phyloP scores from a whole-genome alignment of 2,888 invertebrate species.

The Tetropium fuscum region DNA sequence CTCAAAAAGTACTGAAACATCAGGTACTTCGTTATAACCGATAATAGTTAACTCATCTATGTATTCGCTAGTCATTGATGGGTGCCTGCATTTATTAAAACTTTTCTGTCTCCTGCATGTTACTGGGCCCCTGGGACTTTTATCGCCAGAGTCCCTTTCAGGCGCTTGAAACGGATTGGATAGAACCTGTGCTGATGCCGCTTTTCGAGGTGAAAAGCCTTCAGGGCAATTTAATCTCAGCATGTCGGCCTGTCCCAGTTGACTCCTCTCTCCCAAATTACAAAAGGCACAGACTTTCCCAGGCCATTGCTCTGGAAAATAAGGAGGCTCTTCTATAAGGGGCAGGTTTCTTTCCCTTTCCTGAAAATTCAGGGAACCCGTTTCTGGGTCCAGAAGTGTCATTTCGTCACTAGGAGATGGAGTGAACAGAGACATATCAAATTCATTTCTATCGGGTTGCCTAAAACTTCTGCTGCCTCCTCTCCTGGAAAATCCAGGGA shows the following conservation, averaged over 20 bases:
- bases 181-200: conserved; percentile 63
- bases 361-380: conserved; percentile 62
- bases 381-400: conserved; percentile 67
- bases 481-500: conserved; percentile 54
- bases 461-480: conserved; percentile 66
- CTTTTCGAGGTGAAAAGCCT: conserved; percentile 73
- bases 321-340: conserved; percentile 77
- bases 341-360: conserved; percentile 70
- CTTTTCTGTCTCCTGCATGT: conserved; percentile 80
- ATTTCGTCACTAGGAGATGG: conserved; percentile 68
- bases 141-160: conserved; percentile 67
- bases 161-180: conserved; percentile 52
- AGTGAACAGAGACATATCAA: conserved; percentile 52
- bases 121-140: conserved; percentile 71
- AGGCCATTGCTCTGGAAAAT: conserved; percentile 87
- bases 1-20: conserved; percentile 79
- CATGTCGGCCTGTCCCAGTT: conserved; percentile 93
- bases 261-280: conserved; percentile 91
- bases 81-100: conserved; percentile 81
- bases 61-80: conserved; percentile 81
- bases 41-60: conserved; percentile 89
- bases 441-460: conserved; percentile 62
- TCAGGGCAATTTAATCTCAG: conserved; percentile 73
- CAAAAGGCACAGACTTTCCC: conserved; percentile 92
- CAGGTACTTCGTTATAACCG: conserved; percentile 82